These are phyloP conservation scores for Patiria pectinifera DNA, from an alignment of 53 echinoderm and acorn worm species.

Conservation along the genomic window DNA sequence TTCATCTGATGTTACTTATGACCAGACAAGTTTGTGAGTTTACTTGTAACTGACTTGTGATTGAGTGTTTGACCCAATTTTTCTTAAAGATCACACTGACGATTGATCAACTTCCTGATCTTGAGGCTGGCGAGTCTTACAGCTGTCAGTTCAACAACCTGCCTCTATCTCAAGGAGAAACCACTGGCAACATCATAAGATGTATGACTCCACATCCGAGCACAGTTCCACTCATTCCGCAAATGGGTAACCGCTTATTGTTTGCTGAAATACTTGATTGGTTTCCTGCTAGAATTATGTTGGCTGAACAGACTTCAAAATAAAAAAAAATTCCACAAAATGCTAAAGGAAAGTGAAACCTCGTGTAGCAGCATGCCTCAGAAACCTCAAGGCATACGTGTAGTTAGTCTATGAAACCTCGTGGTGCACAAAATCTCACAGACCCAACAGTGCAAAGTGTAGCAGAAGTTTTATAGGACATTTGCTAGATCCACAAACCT, in stretches of 20 bases:
- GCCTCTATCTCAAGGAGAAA: neutral
- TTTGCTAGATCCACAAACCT: no score
- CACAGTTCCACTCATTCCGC: constrained; percentile 10
- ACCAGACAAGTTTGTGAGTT: no score
- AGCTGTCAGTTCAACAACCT: constrained; percentile 54
- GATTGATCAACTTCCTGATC: constrained; percentile 55
- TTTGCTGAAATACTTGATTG: neutral
- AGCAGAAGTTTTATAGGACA: no score
- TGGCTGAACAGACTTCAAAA: neutral
- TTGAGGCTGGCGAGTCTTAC: constrained; percentile 24
- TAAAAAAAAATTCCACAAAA: no score
- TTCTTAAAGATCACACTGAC: constrained; percentile 53
- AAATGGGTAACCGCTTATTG: neutral
- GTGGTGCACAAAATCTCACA: no score
- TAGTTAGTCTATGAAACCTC: no score
- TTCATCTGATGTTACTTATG: no score
- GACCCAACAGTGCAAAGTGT: no score
- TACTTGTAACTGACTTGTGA: neutral
- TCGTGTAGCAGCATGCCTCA: no score
- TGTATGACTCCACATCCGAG: constrained; percentile 47
- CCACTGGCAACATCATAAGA: constrained; percentile 6
- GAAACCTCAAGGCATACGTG: no score
- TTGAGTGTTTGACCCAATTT: neutral
- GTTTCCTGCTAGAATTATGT: neutral
- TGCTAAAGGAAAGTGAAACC: no score